Evolutionary conservation across 2,888 invertebrate genomes (phyloP), one percentile per base, ranked within the genome.

Genomic region (Mythimna lalbum): DNA sequence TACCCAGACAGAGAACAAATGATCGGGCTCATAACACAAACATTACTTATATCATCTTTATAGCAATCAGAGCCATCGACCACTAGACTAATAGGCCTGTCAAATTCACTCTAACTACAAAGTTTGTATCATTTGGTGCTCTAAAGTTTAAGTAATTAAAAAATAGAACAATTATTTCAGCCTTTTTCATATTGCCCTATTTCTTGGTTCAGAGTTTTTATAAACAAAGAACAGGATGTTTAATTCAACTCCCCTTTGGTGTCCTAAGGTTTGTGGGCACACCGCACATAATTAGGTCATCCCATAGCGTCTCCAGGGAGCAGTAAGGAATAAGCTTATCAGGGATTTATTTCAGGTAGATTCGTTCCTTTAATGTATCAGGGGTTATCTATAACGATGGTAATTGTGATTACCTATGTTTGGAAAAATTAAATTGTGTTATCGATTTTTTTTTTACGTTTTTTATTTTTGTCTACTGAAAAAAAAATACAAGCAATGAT

Each of bases 261-360:
- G 27, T 7, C 17, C 36, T 27, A 52, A 21, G 27, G 27, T 56
- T 57, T 43, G 36, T 21, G 39, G 56, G 1, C 9, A 61, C 43
- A 21, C 75, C 68, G 27, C 36, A 69, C n/a, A 31, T 31, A 76
- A 73, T 61, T 52, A 73, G 56, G 61, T 75, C 61, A 73, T 61
- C 61, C 68, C 73, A 50, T 27, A 47, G 36, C 12, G 43, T 73
- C 73, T 69, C 69, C 2, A 47, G 69, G 56, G 73, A 17, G 21
- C 6, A 52, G n/a, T 76, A 31, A 61, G 43, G 27, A 47, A 33
- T 14, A 68, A 1, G 60, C 61, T 68, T 68, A 76, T 61, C 33
- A 47, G 21, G 3, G 56, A 73, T 73, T 56, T 61, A 50, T 49
- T 50, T 57, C 61, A 62, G 50, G 43, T 47, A 49, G 12, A 56